Conservation (phyloP, 2,113 vertebrate species). For the Turnix velox region DNA sequence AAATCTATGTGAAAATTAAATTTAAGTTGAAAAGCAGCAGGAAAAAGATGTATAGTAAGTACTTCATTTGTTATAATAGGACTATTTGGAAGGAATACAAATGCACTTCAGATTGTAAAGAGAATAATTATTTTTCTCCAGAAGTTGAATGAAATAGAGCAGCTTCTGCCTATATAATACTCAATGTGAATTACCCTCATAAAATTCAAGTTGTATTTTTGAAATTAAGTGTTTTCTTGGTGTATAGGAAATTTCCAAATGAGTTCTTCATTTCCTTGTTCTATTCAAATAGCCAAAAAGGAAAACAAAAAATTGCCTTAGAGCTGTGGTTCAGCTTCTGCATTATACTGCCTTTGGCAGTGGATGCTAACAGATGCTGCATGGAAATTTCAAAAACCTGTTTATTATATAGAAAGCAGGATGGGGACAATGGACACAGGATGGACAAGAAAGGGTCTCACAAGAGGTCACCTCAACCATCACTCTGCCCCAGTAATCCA, state of each 20-base stretch:
- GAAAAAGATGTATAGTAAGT: slow-evolving; percentile 47
- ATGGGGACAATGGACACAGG: fast-evolving
- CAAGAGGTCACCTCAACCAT: not conserved
- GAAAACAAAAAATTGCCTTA: not conserved
- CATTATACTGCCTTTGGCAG: not conserved
- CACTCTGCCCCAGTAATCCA: not conserved
- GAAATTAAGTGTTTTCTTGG: not conserved
- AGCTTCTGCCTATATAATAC: not conserved
- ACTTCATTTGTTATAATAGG: slow-evolving; percentile 50
- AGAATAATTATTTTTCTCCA: slow-evolving; percentile 38
- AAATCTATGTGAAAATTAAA: slow-evolving; percentile 65
- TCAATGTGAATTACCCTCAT: not conserved
- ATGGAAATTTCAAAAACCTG: not conserved
- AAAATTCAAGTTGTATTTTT: slow-evolving; percentile 1
- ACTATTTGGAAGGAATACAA: slow-evolving; percentile 52
- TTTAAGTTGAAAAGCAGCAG: slow-evolving; percentile 65
- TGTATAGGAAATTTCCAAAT: not conserved
- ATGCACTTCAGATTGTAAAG: slow-evolving; percentile 18
- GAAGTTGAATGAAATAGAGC: not conserved
- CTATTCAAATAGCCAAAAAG: not conserved
- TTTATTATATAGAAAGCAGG: not conserved
- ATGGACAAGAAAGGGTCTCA: not conserved
- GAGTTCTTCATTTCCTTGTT: not conserved
- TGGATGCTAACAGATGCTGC: not conserved
- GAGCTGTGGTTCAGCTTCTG: not conserved